phyloP scores from a whole-genome alignment of 2,797 vertebrate species.

The Syndactyla subalaris region DNA sequence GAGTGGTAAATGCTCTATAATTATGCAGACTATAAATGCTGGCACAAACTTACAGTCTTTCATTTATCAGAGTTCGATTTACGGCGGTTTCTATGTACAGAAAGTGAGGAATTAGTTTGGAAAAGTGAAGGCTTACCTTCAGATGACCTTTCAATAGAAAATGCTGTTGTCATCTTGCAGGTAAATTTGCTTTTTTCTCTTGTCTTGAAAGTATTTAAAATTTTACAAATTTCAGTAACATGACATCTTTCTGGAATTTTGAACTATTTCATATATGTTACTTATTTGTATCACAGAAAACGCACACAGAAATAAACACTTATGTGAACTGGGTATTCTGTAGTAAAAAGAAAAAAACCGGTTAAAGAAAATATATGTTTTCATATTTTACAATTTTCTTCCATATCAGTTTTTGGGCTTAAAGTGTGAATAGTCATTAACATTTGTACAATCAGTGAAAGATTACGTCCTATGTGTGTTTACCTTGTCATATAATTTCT shows the following conservation, averaged over 20 bases:
- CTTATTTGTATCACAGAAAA: neutral
- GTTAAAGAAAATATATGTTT: neutral
- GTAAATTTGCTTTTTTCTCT: constrained; percentile 69
- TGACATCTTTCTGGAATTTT: neutral
- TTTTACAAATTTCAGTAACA: neutral
- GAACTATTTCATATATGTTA: neutral
- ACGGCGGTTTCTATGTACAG: constrained; percentile 91
- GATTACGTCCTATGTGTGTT: neutral
- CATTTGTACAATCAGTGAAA: neutral
- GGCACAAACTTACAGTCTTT: neutral
- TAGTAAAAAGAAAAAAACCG: neutral
- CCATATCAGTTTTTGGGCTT: neutral
- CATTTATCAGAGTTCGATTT: constrained; percentile 88
- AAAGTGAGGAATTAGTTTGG: constrained; percentile 97
- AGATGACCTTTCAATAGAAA: constrained; percentile 98
- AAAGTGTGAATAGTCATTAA: neutral
- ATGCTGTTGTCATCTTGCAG: constrained; percentile 96
- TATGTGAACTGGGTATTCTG: neutral
- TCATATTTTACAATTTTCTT: neutral
- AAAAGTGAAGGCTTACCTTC: constrained; percentile 96
- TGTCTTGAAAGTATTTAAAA: neutral
- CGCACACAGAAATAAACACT: neutral
- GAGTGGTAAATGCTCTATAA: neutral
- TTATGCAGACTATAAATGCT: neutral
- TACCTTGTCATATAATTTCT: neutral